A percentile compares a stretch with the other conserved stretches of the same genome.
phyloP scores from a whole-genome alignment of 1,140 invertebrate species.

The Bombyx mandarina region DNA sequence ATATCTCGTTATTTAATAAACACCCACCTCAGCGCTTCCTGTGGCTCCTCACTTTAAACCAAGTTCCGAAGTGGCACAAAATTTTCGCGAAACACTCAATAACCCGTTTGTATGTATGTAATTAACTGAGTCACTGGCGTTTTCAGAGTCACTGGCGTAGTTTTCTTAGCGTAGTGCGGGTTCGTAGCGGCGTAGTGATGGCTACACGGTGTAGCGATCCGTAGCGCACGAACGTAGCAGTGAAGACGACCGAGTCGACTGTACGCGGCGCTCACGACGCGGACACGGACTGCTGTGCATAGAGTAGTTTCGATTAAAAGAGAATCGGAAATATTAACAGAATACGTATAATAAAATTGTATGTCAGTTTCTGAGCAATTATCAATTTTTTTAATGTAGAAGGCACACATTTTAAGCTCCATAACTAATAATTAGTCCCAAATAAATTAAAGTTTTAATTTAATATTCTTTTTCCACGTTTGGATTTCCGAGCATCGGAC shows the following conservation, averaged over 20 bases:
- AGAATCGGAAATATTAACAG: slow-evolving; percentile 9
- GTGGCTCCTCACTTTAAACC: slow-evolving; percentile 11
- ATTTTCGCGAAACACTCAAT: slow-evolving; percentile 20
- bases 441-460: no score
- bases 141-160: slow-evolving; percentile 2
- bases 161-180: slow-evolving; percentile 7
- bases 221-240: slow-evolving; percentile 47
- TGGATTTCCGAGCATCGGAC: no score
- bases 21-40: slow-evolving; percentile 38
- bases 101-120: no score
- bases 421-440: no score
- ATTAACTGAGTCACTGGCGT: slow-evolving; percentile 28
- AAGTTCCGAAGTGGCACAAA: slow-evolving; percentile 24
- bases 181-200: slow-evolving; percentile 22
- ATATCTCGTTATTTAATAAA: slow-evolving; percentile 38
- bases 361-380: no score
- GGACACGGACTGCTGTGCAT: slow-evolving; percentile 39
- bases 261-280: slow-evolving; percentile 41
- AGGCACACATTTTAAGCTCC: no score
- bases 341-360: no score
- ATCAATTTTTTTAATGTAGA: no score
- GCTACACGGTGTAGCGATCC: slow-evolving; percentile 44
- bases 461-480: no score
- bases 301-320: slow-evolving; percentile 29
- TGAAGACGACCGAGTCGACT: slow-evolving; percentile 47